Evolutionary conservation across 2,888 invertebrate species (phyloP).

Genomic region (Branchellion lobata): DNA sequence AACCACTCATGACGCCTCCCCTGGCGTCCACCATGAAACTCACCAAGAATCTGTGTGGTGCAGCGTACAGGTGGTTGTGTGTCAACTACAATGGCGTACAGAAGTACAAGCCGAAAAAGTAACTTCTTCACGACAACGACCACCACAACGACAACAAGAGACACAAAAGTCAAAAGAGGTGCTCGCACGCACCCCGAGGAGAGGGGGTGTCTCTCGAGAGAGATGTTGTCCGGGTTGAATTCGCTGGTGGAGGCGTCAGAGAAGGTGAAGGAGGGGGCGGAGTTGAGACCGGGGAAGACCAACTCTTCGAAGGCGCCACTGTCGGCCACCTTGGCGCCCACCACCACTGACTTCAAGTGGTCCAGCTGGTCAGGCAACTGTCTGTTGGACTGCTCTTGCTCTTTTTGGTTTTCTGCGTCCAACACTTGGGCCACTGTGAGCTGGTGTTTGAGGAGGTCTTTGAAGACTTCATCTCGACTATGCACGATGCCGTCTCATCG

Average conservation of each 20-base stretch:
- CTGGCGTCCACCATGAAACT: slow-evolving; percentile 99
- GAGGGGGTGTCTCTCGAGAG: slow-evolving; percentile 66
- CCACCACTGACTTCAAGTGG: background rate
- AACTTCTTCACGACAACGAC: background rate
- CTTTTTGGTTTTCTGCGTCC: background rate
- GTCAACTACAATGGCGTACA: too few relatives aligned
- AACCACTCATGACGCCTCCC: slow-evolving; percentile 80
- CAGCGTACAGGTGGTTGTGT: too few relatives aligned
- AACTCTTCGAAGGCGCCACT: slow-evolving; percentile 25
- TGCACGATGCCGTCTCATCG: too few relatives aligned
- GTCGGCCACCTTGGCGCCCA: background rate
- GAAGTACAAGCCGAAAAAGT: slow-evolving; percentile 1
- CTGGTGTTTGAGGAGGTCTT: background rate
- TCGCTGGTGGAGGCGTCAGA: slow-evolving; percentile 61
- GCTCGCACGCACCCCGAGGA: slow-evolving; percentile 62
- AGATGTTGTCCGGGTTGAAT: slow-evolving; percentile 68
- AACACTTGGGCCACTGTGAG: background rate
- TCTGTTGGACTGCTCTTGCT: background rate
- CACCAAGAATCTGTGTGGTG: slow-evolving; percentile 87
- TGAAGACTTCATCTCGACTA: background rate
- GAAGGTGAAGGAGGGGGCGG: slow-evolving; percentile 54
- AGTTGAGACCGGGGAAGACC: slow-evolving; percentile 16
- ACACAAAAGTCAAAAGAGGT: too few relatives aligned
- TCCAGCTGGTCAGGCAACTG: slow-evolving; percentile 32
- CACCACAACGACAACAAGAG: too few relatives aligned